Evolutionary conservation across 2,888 invertebrate species (phyloP), one percentile per base, ranked within the genome.

Genomic region (Dusona sp.): DNA sequence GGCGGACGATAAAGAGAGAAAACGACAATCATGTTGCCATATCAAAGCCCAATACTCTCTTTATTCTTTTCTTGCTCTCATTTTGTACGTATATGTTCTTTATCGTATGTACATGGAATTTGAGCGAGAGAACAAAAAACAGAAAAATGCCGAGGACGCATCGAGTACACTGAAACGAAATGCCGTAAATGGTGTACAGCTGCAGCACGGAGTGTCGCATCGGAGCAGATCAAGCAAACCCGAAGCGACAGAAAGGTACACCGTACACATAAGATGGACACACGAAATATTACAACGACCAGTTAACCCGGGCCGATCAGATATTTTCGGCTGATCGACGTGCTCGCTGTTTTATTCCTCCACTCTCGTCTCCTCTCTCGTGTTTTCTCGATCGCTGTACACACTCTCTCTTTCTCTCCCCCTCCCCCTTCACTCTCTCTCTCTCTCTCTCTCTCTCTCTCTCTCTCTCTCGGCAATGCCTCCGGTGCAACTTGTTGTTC

Each of bases 141-240:
- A 64, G 75, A 79, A 70, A 87, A 82, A 82, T 70, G 57, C 81
- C 81, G 82, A 79, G 64, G 29, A 74, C 73, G 70, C 61, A 64
- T 73, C 83, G 77, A 77, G 70, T 72, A 73, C 73, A 67, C 68
- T 57, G 68, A 61, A 78, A 29, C 81, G 84, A 84, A 88, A 89
- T 85, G 84, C 90, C 90, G 89, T 90, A 90, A 89, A 90, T 89
- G 90, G 90, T 48, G 88, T 88, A 88, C 90, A 89, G 89, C 87
- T 90, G 90, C 90, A 88, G 72, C 74, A 70, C 86, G 83, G 85
- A 83, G 88, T 86, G 88, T 88, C 88, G 89, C 88, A 88, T 85
- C 84, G 85, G 83, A 87, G 57, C 78, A 81, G 81, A 79, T 82
- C 74, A 57, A 78, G 82, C 79, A 57, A 82, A 68, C 68, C 57